These are phyloP conservation scores for Monopterus albus DNA, from an alignment of 2,113 vertebrate species.

Conservation along the genomic window DNA sequence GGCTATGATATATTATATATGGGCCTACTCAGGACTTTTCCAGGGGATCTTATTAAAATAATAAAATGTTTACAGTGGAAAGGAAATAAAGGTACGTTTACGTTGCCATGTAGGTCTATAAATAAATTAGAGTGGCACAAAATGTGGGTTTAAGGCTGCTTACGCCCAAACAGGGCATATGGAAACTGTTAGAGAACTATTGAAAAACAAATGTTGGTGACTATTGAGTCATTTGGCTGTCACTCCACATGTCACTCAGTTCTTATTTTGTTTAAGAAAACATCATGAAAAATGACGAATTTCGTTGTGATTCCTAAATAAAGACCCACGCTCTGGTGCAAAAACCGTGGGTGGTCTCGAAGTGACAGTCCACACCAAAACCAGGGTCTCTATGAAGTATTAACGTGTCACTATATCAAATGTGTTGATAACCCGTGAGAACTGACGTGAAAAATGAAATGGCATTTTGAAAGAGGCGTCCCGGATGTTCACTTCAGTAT, in stretches of 20 bases:
- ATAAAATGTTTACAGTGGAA: neutral
- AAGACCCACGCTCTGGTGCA: constrained; percentile 20
- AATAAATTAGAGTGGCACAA: constrained; percentile 11
- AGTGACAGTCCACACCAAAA: constrained; percentile 53
- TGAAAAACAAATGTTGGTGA: constrained; percentile 61
- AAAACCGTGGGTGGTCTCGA: constrained; percentile 74
- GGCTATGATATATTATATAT: too few relatives aligned
- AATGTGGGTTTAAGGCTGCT: neutral
- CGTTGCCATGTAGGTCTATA: constrained; percentile 22
- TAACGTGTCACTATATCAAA: constrained; percentile 45
- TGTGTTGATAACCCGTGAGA: constrained; percentile 33
- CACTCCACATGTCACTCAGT: constrained; percentile 63
- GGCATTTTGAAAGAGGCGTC: constrained; percentile 12
- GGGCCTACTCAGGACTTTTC: too few relatives aligned
- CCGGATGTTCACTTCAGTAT: constrained; percentile 25
- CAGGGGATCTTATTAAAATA: too few relatives aligned
- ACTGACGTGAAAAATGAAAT: constrained; percentile 47
- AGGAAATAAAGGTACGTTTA: neutral
- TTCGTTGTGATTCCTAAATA: constrained; percentile 33
- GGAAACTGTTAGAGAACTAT: constrained; percentile 58
- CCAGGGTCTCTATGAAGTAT: constrained; percentile 20
- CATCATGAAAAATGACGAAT: constrained; percentile 50
- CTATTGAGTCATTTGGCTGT: constrained; percentile 69
- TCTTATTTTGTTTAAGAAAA: constrained; percentile 43
- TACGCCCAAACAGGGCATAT: constrained; percentile 45